These are phyloP conservation scores for Thereva unica DNA, from an alignment of 2,888 invertebrate species.

Conservation along the genomic window DNA sequence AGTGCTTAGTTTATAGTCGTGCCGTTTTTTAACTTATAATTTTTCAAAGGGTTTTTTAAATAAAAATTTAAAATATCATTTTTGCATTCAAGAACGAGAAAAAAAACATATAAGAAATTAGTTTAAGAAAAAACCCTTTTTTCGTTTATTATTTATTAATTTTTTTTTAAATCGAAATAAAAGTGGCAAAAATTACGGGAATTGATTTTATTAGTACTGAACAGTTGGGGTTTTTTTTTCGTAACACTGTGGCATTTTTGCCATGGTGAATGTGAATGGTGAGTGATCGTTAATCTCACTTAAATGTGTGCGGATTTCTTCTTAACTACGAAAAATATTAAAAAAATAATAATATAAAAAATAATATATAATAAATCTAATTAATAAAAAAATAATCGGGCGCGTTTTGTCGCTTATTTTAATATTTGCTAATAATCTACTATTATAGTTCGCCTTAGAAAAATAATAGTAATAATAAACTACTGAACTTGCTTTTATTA, in stretches of 20 bases:
- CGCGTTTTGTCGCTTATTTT: constrained; percentile 6
- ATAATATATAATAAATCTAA: constrained; percentile 7
- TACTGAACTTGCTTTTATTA: constrained; percentile 8
- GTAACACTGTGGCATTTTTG: constrained; percentile 54
- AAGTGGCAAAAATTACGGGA: constrained; percentile 38
- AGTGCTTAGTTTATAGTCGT: constrained; percentile 49
- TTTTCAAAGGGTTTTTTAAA: not conserved
- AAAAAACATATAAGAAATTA: not conserved
- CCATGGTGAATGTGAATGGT: constrained; percentile 56
- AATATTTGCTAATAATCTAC: not conserved
- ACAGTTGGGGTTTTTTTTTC: not conserved
- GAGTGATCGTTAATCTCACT: constrained; percentile 46
- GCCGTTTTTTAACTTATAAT: constrained; percentile 39
- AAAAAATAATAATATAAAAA: too few species aligned
- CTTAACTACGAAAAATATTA: too few species aligned
- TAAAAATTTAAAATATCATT: too few species aligned
- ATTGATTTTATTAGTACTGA: constrained; percentile 17
- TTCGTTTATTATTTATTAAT: constrained; percentile 9
- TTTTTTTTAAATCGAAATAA: constrained; percentile 30
- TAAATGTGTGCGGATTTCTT: constrained; percentile 2
- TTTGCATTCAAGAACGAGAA: constrained; percentile 23
- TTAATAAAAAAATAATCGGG: constrained; percentile 10
- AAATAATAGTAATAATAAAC: constrained; percentile 1
- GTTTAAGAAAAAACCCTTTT: not conserved
- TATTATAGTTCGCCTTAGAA: too few species aligned